phyloP scores from a whole-genome alignment of 1,140 invertebrate genomes.

The Anastrepha obliqua region DNA sequence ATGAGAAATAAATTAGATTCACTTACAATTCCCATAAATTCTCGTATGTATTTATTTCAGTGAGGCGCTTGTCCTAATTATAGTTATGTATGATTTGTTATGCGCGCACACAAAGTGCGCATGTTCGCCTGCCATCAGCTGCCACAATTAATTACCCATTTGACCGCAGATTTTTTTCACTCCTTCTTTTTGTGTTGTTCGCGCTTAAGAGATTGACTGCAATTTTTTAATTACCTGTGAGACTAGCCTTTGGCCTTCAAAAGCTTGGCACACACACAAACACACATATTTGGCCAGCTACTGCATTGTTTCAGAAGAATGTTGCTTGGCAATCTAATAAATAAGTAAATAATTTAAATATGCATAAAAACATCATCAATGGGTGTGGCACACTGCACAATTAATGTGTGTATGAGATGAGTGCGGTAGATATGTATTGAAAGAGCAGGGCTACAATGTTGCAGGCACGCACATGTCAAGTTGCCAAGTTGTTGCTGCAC shows the following conservation, averaged over 20 bases:
- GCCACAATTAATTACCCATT: constrained; percentile 39
- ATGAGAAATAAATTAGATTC: neutral
- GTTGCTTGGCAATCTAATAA: neutral
- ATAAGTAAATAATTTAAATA: neutral
- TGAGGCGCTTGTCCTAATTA: constrained; percentile 17
- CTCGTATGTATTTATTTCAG: neutral
- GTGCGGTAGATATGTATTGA: neutral
- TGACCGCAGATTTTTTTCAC: neutral
- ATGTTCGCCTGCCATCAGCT: neutral
- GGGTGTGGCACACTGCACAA: neutral
- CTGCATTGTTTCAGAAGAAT: too few relatives aligned
- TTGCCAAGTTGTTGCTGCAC: neutral
- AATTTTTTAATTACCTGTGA: too few relatives aligned
- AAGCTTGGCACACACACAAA: too few relatives aligned
- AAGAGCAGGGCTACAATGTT: neutral
- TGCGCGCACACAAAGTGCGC: neutral
- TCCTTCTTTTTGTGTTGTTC: too few relatives aligned
- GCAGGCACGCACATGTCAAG: neutral
- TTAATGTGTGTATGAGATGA: constrained; percentile 21
- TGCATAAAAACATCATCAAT: neutral
- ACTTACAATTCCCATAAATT: neutral
- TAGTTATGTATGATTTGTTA: neutral
- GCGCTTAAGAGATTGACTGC: too few relatives aligned
- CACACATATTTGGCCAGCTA: too few relatives aligned
- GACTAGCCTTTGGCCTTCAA: too few relatives aligned